Evolutionary conservation across 2,113 vertebrate genomes (phyloP).

Genomic region (Leuciscus idus): DNA sequence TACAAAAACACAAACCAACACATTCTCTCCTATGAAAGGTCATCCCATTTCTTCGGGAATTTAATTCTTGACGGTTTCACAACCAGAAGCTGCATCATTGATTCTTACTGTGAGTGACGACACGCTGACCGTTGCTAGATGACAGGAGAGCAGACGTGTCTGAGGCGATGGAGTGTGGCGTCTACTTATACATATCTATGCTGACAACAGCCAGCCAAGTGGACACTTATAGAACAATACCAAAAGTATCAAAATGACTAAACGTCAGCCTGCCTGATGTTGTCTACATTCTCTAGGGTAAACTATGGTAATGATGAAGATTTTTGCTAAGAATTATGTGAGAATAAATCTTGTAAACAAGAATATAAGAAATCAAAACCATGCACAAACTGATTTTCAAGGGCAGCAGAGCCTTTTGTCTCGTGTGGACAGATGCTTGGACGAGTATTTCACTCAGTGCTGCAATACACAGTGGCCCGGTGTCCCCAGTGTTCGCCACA

Average conservation of each 20-base stretch:
- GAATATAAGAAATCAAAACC: neutral
- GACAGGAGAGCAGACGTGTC: too few species aligned
- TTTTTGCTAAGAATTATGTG: neutral
- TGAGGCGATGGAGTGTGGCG: too few species aligned
- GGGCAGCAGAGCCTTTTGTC: neutral
- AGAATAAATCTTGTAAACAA: neutral
- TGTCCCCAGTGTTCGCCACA: neutral
- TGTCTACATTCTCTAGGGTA: neutral
- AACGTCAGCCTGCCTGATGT: neutral
- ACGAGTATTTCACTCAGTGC: constrained; percentile 16
- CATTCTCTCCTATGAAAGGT: too few species aligned
- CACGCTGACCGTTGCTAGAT: too few species aligned
- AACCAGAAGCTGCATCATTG: too few species aligned
- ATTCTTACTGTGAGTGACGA: too few species aligned
- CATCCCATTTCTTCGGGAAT: too few species aligned
- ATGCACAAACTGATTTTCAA: neutral
- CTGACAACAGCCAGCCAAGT: neutral
- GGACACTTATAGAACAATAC: neutral
- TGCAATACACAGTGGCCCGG: constrained; percentile 4
- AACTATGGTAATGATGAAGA: neutral
- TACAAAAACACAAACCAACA: too few species aligned
- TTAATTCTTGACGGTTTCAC: too few species aligned
- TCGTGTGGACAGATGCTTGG: neutral
- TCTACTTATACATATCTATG: too few species aligned
- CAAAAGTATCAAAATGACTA: neutral